These are phyloP conservation scores for Hemiprocne comata DNA, from an alignment of 2,113 vertebrate species.

Conservation along the genomic window DNA sequence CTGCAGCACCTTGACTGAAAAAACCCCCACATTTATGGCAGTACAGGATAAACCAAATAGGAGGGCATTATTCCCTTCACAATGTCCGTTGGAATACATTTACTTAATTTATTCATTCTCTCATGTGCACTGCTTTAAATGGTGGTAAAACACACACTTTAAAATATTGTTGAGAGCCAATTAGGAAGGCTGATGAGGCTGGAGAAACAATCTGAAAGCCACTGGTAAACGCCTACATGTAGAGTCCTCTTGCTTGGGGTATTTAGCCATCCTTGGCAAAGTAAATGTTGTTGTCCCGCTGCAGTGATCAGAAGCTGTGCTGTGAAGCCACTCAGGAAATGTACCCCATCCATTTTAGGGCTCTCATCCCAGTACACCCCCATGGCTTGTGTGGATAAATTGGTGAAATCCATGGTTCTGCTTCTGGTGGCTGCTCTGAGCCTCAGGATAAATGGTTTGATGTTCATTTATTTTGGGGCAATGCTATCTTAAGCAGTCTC, in stretches of 20 bases:
- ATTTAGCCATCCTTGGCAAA: not conserved
- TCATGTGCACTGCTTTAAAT: not conserved
- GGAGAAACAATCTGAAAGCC: not conserved
- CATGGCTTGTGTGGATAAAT: not conserved
- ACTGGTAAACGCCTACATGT: not conserved
- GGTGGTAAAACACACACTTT: not conserved
- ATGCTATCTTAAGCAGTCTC: conserved; percentile 1
- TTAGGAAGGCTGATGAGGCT: not conserved
- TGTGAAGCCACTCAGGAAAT: not conserved
- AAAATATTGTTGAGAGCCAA: not conserved
- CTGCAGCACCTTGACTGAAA: conserved; percentile 55
- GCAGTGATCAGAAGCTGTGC: not conserved
- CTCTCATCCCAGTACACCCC: not conserved
- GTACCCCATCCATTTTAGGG: not conserved
- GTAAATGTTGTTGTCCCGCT: not conserved
- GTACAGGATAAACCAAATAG: conserved; percentile 1
- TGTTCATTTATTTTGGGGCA: conserved; percentile 11
- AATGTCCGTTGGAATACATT: conserved; percentile 44
- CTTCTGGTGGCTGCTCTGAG: not conserved
- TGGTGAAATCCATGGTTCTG: not conserved
- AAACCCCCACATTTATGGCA: conserved; percentile 48
- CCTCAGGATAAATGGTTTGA: not conserved
- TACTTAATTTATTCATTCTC: conserved; percentile 17
- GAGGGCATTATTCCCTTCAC: conserved; percentile 36
- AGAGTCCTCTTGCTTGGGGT: not conserved